Base-by-base conservation (phyloP, 1,140 invertebrate genomes). In the Idris sp. region DNA sequence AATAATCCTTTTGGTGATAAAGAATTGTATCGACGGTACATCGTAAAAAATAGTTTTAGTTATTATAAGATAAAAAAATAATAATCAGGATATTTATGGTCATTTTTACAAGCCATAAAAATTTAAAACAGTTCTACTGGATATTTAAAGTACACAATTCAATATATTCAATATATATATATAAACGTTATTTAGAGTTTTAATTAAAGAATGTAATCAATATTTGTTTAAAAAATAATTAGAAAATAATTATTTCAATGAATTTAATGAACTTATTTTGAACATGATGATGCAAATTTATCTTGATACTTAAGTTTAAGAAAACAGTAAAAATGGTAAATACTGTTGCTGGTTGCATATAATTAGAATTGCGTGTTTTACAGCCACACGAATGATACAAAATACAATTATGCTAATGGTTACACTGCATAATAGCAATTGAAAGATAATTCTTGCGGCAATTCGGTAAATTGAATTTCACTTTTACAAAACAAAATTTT, bases 381-480 rank as follows among this genome's bases (percentile, higher is more conserved):
- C 38, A 40, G 6, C 13, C 18, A 10, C 25, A 48, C 51, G 51
- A 65, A 74, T 54, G 59, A 65, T 65, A 43, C 26, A 14, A 28
- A 54, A n/a, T n/a, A 65, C 43, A 73, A 73, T 74, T 74, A 74
- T 74, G 69, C 53, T 74, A 74, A 74, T 74, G 38, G 59, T 65
- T 65, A 53, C 61, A 65, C 33, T 61, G 53, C 54, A 54, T 36
- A 72, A 58, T 44, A 46, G 30, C 40, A 44, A 44, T 53, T 13
- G 26, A 14, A 11, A 16, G 26, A 73, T 73, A 53, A 65, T 65
- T 73, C 69, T 65, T 46, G 44, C 33, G 31, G 35, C 53, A 53
- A 61, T 65, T 59, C 61, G 16, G 36, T 28, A 59, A 72, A 73
- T 65, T 62, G 49, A 71, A 71, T 73, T 65, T 73, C 46, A 53